Percentiles rank a stretch among this genome's conserved stretches.
These are phyloP conservation scores for Vanessa cardui DNA, from an alignment of 2,888 invertebrate genomes.

Conservation along the genomic window DNA sequence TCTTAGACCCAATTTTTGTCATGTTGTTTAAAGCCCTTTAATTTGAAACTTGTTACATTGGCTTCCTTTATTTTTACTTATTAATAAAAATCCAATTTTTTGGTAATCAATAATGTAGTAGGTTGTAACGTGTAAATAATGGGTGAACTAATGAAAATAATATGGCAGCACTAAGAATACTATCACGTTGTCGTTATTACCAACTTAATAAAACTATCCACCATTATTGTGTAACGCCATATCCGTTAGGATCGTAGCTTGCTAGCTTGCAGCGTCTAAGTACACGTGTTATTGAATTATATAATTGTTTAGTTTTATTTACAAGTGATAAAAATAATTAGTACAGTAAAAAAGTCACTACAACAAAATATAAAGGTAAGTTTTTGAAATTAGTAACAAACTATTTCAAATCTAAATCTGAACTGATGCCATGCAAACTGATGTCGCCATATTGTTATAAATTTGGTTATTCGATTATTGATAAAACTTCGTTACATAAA, in stretches of 20 bases:
- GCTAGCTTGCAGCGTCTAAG: not conserved
- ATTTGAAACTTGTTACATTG: too few species aligned
- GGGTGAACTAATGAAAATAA: too few species aligned
- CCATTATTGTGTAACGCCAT: not conserved
- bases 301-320: not conserved
- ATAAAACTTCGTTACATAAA: not conserved
- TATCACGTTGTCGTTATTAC: not conserved
- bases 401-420: not conserved
- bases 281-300: conserved; percentile 10
- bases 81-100: too few species aligned
- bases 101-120: too few species aligned
- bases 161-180: not conserved
- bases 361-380: not conserved
- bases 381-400: not conserved
- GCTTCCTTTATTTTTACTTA: too few species aligned
- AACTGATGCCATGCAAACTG: not conserved
- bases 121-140: too few species aligned
- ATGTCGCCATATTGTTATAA: conserved; percentile 25
- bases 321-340: not conserved
- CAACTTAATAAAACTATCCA: not conserved
- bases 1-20: too few species aligned
- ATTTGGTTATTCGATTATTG: conserved; percentile 1
- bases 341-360: not conserved
- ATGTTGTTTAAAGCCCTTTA: too few species aligned
- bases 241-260: not conserved